phyloP scores from a whole-genome alignment of 2,113 vertebrate genomes.

The Mobula hypostoma region DNA sequence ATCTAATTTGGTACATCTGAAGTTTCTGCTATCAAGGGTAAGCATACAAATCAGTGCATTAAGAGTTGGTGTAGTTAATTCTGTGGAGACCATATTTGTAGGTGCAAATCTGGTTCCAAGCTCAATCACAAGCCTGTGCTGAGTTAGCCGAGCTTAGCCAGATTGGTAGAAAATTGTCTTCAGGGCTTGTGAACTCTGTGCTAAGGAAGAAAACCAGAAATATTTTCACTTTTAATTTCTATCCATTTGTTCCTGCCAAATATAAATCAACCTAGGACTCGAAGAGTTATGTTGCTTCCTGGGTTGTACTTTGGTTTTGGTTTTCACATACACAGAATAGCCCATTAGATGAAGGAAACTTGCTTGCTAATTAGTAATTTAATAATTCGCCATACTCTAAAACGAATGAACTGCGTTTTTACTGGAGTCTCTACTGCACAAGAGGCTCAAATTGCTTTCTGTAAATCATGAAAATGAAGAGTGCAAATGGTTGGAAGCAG shows the following conservation, averaged over 20 bases:
- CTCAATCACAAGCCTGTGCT: not conserved
- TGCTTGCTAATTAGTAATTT: not conserved
- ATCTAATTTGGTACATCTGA: not conserved
- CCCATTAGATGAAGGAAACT: not conserved
- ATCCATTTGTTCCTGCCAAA: not conserved
- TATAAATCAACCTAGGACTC: not conserved
- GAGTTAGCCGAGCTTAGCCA: not conserved
- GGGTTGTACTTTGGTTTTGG: not conserved
- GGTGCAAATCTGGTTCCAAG: not conserved
- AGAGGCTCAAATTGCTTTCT: not conserved
- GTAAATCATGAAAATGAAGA: not conserved
- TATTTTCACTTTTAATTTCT: not conserved
- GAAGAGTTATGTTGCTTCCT: not conserved
- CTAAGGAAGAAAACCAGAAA: not conserved
- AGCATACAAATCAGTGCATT: not conserved
- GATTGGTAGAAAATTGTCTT: not conserved
- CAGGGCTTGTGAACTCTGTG: not conserved
- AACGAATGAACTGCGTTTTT: not conserved
- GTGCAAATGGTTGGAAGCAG: not conserved
- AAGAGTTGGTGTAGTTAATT: not conserved
- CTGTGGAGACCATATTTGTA: not conserved
- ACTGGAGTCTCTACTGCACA: not conserved
- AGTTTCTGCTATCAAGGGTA: not conserved
- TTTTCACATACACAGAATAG: not conserved
- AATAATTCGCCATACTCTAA: not conserved